Base-by-base conservation (phyloP, 64 coral and sea anemone species). In the Hydrozoanthus tunicans region DNA sequence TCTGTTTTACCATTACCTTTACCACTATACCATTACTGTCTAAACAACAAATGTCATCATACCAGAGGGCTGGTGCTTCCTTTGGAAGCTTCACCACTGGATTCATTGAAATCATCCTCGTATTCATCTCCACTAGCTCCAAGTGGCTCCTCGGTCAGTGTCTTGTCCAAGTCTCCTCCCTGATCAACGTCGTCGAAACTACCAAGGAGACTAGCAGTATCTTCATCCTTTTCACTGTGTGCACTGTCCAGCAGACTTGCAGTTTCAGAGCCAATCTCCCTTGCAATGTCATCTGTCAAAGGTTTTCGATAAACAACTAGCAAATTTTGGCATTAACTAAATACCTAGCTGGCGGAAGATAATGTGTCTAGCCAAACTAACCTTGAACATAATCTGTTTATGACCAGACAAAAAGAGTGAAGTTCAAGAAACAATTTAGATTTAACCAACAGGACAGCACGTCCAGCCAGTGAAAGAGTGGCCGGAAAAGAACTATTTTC, bases 61-160 rank as follows among this genome's bases (percentile, higher is more conserved):
- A 64, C 73, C 7, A 81, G 62, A 3, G 24, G 56, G 55, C 65
- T 71, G 12, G 25, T 81, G 62, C 56, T 73, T 70, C 53, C 61
- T 64, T 51, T 57, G 8, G 74, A 52, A 6, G 84, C 91, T 27
- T 63, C 70, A 74, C 59, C 11, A 14, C 81, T 79, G 64, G 64
- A 26, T 80, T 86, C 62, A 89, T 73, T 93, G 8, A 96, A 96
- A 59, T 96, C 95, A 53, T 96, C 95, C 5, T 96, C 92, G 72
- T 96, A 93, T 14, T 86, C 91, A 3, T 81, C 81, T 6, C 72
- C 74, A n/a, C 58, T 59, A 56, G 92, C 90, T 10, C 24, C 64
- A 6, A 73, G 88, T 3, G 91, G 77, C 80, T 96, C 91, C 26
- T 60, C 58, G 3, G 93, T 93, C 53, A 97, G 2, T 55, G 90